phyloP scores from a whole-genome alignment of 53 echinoderm and acorn worm species.

The Luidia sarsii region DNA sequence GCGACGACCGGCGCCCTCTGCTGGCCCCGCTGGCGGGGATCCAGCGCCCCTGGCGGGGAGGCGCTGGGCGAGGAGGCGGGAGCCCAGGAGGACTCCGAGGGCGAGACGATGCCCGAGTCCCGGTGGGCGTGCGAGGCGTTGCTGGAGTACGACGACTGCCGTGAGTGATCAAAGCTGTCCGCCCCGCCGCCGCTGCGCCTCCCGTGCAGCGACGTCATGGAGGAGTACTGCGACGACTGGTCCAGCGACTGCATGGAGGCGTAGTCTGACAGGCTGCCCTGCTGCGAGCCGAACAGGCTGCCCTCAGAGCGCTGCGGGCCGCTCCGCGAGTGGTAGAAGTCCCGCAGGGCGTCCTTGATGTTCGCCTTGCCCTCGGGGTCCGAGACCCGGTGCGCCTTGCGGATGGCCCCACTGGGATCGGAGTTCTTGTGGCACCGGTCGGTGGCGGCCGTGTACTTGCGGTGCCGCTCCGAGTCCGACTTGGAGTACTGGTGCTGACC shows the following conservation, averaged over 20 bases:
- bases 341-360: slow-evolving; percentile 24
- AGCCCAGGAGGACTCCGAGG: slow-evolving; percentile 29
- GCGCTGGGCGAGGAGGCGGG: slow-evolving; percentile 55
- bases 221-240: slow-evolving; percentile 20
- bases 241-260: slow-evolving; percentile 25
- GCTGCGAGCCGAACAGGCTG: slow-evolving; percentile 48
- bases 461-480: slow-evolving; percentile 66
- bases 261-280: slow-evolving; percentile 45
- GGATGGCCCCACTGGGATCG: slow-evolving; percentile 63
- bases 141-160: slow-evolving; percentile 49
- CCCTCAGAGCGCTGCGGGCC: slow-evolving; percentile 25
- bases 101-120: slow-evolving; percentile 59
- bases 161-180: slow-evolving; percentile 16
- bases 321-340: slow-evolving; percentile 11
- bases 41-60: slow-evolving; percentile 35
- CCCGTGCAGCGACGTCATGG: slow-evolving; percentile 33
- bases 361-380: slow-evolving; percentile 39
- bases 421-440: slow-evolving; percentile 59
- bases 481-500: slow-evolving; percentile 63
- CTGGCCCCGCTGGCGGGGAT: slow-evolving; percentile 7
- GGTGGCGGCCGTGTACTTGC: background rate
- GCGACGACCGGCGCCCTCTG: slow-evolving; percentile 18
- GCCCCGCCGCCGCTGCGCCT: background rate
- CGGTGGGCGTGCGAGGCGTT: slow-evolving; percentile 36
- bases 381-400: slow-evolving; percentile 48